Evolutionary conservation across 1,140 invertebrate species (phyloP), one percentile per base, ranked within the genome.

Genomic region (Cephus cinctus): DNA sequence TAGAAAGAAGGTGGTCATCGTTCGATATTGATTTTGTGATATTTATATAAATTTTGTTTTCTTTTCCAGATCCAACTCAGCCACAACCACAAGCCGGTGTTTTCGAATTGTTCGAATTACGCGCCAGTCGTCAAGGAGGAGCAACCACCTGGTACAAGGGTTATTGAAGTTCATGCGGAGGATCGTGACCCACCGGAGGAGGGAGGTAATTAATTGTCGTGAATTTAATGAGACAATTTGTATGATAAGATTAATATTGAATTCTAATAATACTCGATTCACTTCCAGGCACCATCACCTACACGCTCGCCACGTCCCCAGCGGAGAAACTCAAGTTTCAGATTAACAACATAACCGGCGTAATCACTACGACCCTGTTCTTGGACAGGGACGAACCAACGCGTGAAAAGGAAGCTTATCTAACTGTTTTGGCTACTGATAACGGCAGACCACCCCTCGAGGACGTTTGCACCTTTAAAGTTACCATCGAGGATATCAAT

Each of bases 361-460:
- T 80, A 31, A 88, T 94, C 38, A 83, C 71, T 31, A 93, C 91
- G 11, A 84, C 82, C 32, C 77, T 86, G 77, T 78, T 81, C 32
- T 86, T 94, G 60, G 90, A 94, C 72, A 82, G 91, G 51, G 92
- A 94, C 67, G 90, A 93, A 60, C 91, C 91, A 5, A 81, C 83
- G 9, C 80, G 89, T 55, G 89, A 94, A 64, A 94, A 93, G 65
- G 88, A 90, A 73, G 80, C 85, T 3, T 90, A 89, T 59, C 79
- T 89, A 27, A 88, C 86, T 1, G 86, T 91, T 2, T 82, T 89
- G 62, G 92, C 90, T 0, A 89, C 86, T 43, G 92, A 94, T 71
- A 90, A 93, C 76, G 92, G 92, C 4, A 80, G 82, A 55, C 90
- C 90, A 0, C 82, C 86, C 20, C 74, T 94, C 21, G 90, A 92